Base-by-base conservation (phyloP, 64 coral and sea anemone species). In the Trachythela sp. region DNA sequence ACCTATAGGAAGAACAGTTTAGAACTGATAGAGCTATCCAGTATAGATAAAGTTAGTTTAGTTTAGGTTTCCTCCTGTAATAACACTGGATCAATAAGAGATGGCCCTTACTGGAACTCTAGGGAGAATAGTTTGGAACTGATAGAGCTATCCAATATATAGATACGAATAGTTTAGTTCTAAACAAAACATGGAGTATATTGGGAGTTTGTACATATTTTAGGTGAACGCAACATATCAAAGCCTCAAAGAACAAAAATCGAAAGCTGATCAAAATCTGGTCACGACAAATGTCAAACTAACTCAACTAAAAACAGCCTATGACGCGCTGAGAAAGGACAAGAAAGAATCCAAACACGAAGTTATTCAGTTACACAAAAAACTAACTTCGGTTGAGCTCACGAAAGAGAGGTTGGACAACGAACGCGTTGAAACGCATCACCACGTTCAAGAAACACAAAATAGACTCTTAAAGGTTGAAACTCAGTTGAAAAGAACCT, bases 261-360 rank as follows among this genome's bases (percentile, higher is more conserved):
- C 37, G 0, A 80, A 80, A 36, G 30, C 37, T 8, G 75, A 80
- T 35, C 31, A 80, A 38, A 29, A 80, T 30, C 37, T 80, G 30
- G 75, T 80, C 9, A 39, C 32, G 75, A 9, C 75, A 2, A 80
- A 80, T 35, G 33, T 80, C 9, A 36, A 39, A 39, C 20, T 80
- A 15, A 39, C 8, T 37, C 75, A 80, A 18, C 15, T 80, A 9
- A 36, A 80, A 22, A 39, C 75, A 80, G 75, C 75, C 9, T 80
- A 37, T 10, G 75, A 80, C 10, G 75, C 14, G 9, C 9, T 80
- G 75, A 80, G 30, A 30, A 35, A 80, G 75, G 32, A 36, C 33
- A 36, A 80, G 14, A 80, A 80, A 39, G 75, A 80, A 37, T 37
- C 31, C 13, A 80, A 80, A 80, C 75, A 80, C 35, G 30, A 80